Evolutionary conservation across 2,113 vertebrate genomes (phyloP).

Genomic region (Nettapus auritus): DNA sequence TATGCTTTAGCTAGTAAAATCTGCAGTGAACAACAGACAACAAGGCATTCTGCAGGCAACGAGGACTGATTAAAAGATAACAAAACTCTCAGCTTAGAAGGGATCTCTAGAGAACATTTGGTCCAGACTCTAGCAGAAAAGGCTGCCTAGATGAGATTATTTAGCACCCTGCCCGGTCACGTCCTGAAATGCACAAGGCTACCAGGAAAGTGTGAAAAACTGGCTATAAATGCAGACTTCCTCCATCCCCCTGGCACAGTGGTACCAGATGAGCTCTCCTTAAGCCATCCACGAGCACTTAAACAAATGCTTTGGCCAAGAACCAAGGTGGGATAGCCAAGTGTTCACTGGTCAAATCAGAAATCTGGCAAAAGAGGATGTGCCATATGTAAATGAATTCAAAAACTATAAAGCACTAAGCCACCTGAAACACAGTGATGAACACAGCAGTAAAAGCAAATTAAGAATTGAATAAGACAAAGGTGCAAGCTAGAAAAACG

Average conservation of each 20-base stretch:
- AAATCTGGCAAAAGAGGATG: not conserved
- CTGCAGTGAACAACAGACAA: no score
- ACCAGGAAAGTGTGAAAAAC: rapidly evolving
- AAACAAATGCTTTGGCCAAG: not conserved
- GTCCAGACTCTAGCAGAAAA: not conserved
- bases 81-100: not conserved
- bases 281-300: not conserved
- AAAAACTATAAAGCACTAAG: not conserved
- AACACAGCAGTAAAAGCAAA: not conserved
- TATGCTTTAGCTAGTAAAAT: not conserved
- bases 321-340: not conserved
- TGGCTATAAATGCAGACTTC: not conserved
- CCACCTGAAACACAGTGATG: not conserved
- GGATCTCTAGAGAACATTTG: not conserved
- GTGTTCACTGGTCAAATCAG: rapidly evolving
- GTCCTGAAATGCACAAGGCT: not conserved
- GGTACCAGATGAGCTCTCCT: not conserved
- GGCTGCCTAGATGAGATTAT: not conserved
- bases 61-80: not conserved
- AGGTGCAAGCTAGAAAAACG: not conserved
- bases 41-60: not conserved
- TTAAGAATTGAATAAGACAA: not conserved
- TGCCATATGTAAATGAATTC: not conserved
- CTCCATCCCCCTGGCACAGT: not conserved
- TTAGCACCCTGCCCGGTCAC: not conserved